phyloP scores from a whole-genome alignment of 1,140 invertebrate genomes.

The Bombus pyrosoma region DNA sequence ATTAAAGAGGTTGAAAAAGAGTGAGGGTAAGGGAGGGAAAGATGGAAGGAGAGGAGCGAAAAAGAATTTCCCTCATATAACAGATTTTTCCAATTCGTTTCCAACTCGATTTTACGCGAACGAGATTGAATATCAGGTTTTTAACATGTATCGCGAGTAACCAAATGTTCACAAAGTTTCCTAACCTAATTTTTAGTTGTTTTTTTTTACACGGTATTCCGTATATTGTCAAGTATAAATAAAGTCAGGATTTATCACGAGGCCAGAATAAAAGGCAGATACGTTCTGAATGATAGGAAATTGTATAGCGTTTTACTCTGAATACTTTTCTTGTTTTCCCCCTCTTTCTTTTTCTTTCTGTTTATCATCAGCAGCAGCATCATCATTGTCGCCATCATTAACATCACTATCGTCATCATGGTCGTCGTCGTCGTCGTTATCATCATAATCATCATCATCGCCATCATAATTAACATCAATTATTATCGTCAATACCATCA shows the following conservation, averaged over 20 bases:
- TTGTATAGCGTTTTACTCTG: conserved; percentile 33
- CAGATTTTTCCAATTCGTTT: not conserved
- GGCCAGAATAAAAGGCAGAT: conserved; percentile 67
- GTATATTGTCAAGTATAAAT: conserved; percentile 67
- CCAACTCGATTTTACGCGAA: conserved; percentile 4
- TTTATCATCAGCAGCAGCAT: not conserved
- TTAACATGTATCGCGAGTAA: conserved; percentile 32
- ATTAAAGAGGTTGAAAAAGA: not conserved
- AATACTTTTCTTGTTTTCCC: not conserved
- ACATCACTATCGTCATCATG: not conserved
- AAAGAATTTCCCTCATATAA: not conserved
- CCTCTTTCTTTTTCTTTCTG: no score
- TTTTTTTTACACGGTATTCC: conserved; percentile 52
- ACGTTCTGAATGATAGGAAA: conserved; percentile 62
- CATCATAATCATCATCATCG: not conserved
- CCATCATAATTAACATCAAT: not conserved
- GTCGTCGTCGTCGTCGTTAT: not conserved
- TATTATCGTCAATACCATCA: not conserved
- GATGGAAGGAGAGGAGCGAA: not conserved
- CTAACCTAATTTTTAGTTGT: conserved; percentile 58
- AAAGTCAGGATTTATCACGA: conserved; percentile 64
- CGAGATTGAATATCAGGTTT: not conserved
- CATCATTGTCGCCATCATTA: not conserved
- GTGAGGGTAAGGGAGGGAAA: not conserved
- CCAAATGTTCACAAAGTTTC: conserved; percentile 53